Base-by-base conservation (phyloP, 2,797 vertebrate genomes). In the Antennarius maculatus region DNA sequence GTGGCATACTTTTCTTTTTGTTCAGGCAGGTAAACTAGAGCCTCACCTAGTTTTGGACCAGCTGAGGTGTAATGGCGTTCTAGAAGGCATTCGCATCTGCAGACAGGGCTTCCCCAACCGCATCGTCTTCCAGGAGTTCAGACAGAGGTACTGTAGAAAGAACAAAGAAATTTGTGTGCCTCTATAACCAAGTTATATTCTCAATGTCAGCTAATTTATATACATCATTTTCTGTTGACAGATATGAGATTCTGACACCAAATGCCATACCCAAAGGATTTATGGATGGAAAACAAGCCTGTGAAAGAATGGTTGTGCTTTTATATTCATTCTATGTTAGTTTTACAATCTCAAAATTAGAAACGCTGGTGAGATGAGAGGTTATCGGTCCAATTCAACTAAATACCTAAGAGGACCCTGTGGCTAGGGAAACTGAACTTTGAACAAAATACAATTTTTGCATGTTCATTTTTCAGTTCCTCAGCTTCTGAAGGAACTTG, bases 61-160 rank as follows among this genome's bases (percentile, higher is more conserved):
- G 89, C 93, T 99, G 46, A 95, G 94, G 79, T 99, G 97, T 87
- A 99, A 99, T 1, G 97, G 97, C n/a, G 97, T 99, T 18, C 92
- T 99, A 0, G 97, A 99, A 84, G 97, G 97, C 56, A 99, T 99
- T 83, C 95, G 97, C 5, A 99, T 99, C 91, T 99, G 97, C 84
- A 94, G 97, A 88, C 97, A 99, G 75, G 97, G 97, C 34, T 99
- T 99, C 88, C 97, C 97, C 69, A 99, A 99, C 87, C 95, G 97
- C 53, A 94, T 99, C n/a, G 95, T 99, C 71, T 99, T 99, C 93
- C 97, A 99, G 92, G 97, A 99, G 89, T 99, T 99, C 91, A 95
- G 97, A 77, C 97, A 99, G 93, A 95, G 97, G 97, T 97, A 37
- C 92, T 8, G 18, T 53, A 60, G 34, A 47, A n/a, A 10, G 0